Percentiles rank a stretch among this genome's conserved stretches.
Evolutionary conservation across 2,797 vertebrate genomes (phyloP).

Genomic region (Lagorchestes hirsutus): DNA sequence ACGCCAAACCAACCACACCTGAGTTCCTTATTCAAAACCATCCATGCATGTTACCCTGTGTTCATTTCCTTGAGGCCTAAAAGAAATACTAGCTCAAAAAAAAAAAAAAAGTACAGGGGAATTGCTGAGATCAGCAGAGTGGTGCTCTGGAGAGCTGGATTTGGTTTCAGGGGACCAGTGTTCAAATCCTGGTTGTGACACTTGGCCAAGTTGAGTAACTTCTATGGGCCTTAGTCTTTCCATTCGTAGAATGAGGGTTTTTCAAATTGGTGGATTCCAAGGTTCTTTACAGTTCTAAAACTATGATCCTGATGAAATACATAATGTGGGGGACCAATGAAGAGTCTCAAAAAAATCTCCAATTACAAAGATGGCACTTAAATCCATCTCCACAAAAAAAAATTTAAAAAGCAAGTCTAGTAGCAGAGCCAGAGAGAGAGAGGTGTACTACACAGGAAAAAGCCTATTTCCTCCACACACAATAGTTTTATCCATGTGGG

Average conservation of each 20-base stretch:
- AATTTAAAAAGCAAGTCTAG: background rate
- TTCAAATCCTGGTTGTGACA: background rate
- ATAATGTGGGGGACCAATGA: background rate
- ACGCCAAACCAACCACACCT: background rate
- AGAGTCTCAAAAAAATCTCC: background rate
- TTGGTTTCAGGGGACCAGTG: background rate
- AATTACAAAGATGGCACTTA: background rate
- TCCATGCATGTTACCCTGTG: slow-evolving; percentile 56
- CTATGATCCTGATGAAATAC: background rate
- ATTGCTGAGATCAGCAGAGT: background rate
- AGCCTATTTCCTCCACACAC: background rate
- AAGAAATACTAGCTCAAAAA: background rate
- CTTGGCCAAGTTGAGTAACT: background rate
- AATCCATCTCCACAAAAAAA: background rate
- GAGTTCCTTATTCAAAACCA: slow-evolving; percentile 44
- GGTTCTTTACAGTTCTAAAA: background rate
- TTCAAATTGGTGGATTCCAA: background rate
- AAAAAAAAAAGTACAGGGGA: background rate
- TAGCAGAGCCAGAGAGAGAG: background rate
- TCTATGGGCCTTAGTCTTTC: background rate
- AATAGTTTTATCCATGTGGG: background rate
- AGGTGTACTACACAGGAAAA: background rate
- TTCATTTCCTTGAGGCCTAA: slow-evolving; percentile 49
- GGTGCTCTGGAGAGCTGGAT: background rate
- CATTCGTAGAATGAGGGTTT: background rate